These are phyloP conservation scores for Empis stercorea DNA, from an alignment of 2,888 invertebrate species.

Conservation along the genomic window DNA sequence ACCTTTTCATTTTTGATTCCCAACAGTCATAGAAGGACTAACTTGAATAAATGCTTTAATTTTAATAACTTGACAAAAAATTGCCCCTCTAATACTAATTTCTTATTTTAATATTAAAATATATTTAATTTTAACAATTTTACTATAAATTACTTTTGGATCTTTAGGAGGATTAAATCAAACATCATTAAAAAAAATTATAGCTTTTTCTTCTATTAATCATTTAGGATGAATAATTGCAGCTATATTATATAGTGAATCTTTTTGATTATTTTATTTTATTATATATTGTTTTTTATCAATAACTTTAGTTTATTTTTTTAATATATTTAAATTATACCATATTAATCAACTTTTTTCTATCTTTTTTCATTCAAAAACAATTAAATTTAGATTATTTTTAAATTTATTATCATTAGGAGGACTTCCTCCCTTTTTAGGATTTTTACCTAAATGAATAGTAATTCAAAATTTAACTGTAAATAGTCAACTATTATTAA, in stretches of 20 bases:
- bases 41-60: conserved; percentile 43
- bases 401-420: conserved; percentile 45
- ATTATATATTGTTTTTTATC: conserved; percentile 38
- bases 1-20: conserved; percentile 48
- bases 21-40: conserved; percentile 45
- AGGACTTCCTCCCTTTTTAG: conserved; percentile 45
- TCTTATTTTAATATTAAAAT: conserved; percentile 37
- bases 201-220: conserved; percentile 51
- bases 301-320: conserved; percentile 36
- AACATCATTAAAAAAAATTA: conserved; percentile 43
- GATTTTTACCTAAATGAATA: conserved; percentile 50
- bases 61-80: conserved; percentile 52
- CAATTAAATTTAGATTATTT: conserved; percentile 40
- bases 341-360: conserved; percentile 42
- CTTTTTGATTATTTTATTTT: conserved; percentile 39
- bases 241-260: conserved; percentile 37
- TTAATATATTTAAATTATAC: conserved; percentile 39
- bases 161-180: conserved; percentile 42
- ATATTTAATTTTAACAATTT: conserved; percentile 37
- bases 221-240: conserved; percentile 46
- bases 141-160: conserved; percentile 39
- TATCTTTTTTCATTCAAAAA: conserved; percentile 25
- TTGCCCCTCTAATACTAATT: conserved; percentile 44
- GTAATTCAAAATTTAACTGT: conserved; percentile 41
- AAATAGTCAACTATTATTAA: conserved; percentile 35